Evolutionary conservation across 2,888 invertebrate genomes (phyloP).

Genomic region (Xestia ashworthii): DNA sequence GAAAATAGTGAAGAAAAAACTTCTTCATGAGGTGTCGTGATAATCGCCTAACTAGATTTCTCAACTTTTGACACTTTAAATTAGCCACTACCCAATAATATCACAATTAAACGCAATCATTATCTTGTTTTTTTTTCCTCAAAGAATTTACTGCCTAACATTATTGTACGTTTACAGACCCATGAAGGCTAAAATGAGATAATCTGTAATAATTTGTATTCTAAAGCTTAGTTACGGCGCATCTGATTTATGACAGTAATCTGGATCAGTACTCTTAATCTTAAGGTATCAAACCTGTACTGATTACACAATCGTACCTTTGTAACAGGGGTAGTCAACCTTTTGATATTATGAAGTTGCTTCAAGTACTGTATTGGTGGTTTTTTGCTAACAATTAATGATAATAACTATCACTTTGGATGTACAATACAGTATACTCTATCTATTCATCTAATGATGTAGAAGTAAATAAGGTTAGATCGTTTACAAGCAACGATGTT

Average conservation of each 20-base stretch:
- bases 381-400: neutral
- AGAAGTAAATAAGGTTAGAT: too few species aligned
- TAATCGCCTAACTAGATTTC: neutral
- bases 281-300: constrained; percentile 46
- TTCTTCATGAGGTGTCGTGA: neutral
- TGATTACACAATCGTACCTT: constrained; percentile 51
- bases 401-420: neutral
- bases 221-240: constrained; percentile 27
- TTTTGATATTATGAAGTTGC: neutral
- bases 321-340: constrained; percentile 16
- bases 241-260: constrained; percentile 46
- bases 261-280: constrained; percentile 46
- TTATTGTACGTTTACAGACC: neutral
- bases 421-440: neutral
- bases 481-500: too few species aligned
- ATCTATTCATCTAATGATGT: too few species aligned
- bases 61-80: too few species aligned
- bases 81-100: neutral
- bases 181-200: constrained; percentile 6
- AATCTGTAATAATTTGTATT: constrained; percentile 29
- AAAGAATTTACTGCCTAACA: neutral
- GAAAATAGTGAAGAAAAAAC: neutral
- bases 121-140: neutral
- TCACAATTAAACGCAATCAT: neutral
- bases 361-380: neutral